These are phyloP conservation scores for Halcyon leucocephala DNA, from an alignment of 2,797 vertebrate genomes.

Conservation along the genomic window DNA sequence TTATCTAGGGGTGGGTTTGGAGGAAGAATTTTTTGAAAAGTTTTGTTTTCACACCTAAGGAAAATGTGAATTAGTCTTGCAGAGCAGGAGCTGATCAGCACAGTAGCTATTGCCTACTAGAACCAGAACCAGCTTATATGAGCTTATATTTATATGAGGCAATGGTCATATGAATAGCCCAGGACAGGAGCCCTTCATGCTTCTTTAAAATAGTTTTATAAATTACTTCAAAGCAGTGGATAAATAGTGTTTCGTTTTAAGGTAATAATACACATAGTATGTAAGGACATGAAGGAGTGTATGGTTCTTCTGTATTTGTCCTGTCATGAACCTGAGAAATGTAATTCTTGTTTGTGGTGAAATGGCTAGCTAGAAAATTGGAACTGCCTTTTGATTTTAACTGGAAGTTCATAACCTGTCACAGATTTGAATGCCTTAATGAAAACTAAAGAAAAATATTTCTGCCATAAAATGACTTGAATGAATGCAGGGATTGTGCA, in stretches of 20 bases:
- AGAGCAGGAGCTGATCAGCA: neutral
- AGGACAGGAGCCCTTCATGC: neutral
- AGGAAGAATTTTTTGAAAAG: neutral
- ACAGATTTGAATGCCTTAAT: neutral
- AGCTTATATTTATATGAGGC: neutral
- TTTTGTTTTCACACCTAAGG: neutral
- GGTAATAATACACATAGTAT: neutral
- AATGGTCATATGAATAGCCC: neutral
- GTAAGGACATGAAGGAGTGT: neutral
- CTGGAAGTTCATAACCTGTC: neutral
- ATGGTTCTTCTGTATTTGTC: neutral
- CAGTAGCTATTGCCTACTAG: neutral
- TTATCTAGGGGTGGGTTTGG: neutral
- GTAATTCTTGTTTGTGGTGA: neutral
- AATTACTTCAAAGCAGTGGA: neutral
- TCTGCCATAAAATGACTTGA: neutral
- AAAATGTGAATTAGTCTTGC: neutral
- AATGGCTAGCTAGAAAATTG: neutral
- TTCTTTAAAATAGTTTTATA: neutral
- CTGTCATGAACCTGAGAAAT: neutral
- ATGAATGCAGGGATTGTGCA: neutral
- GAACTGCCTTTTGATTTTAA: neutral
- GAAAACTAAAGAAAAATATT: neutral
- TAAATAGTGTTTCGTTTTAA: neutral
- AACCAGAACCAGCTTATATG: neutral